phyloP scores from a whole-genome alignment of 2,888 invertebrate species.

The Phengaris alcon region DNA sequence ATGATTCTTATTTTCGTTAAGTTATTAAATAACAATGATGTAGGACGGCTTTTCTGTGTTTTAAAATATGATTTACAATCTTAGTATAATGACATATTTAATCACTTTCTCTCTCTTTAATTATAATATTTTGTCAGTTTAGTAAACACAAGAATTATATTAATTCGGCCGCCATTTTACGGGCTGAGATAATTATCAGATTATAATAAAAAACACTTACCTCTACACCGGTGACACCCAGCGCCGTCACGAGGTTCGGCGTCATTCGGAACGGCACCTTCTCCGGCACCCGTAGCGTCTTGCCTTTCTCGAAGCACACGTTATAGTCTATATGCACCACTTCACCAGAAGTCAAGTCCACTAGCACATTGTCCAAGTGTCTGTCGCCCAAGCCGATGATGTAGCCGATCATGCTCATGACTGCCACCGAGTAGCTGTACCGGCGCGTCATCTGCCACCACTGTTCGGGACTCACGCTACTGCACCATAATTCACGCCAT shows the following conservation, averaged over 20 bases:
- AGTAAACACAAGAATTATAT: too few species aligned
- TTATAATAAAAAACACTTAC: conserved; percentile 77
- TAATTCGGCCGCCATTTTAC: too few species aligned
- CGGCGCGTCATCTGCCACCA: conserved; percentile 96
- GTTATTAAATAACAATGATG: too few species aligned
- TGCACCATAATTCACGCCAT: conserved; percentile 96
- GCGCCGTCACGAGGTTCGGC: conserved; percentile 93
- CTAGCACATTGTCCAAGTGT: conserved; percentile 98
- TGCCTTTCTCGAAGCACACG: conserved; percentile 99
- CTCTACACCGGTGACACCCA: conserved; percentile 97
- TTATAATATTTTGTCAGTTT: too few species aligned
- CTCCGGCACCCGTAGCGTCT: conserved; percentile 96
- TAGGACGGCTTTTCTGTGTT: too few species aligned
- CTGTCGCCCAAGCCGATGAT: conserved; percentile 98
- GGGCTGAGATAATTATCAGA: neutral
- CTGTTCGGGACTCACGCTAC: conserved; percentile 90
- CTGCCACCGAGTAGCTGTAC: conserved; percentile 94
- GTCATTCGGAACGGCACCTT: conserved; percentile 99
- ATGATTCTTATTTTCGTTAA: too few species aligned
- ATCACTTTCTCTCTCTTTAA: too few species aligned
- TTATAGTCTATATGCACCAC: conserved; percentile 99
- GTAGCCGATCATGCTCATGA: conserved; percentile 99
- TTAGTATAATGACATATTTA: too few species aligned
- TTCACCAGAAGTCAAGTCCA: conserved; percentile 96
- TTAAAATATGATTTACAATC: too few species aligned